Evolutionary conservation across 2,797 vertebrate species (phyloP).

Genomic region (Gambusia yucatana): DNA sequence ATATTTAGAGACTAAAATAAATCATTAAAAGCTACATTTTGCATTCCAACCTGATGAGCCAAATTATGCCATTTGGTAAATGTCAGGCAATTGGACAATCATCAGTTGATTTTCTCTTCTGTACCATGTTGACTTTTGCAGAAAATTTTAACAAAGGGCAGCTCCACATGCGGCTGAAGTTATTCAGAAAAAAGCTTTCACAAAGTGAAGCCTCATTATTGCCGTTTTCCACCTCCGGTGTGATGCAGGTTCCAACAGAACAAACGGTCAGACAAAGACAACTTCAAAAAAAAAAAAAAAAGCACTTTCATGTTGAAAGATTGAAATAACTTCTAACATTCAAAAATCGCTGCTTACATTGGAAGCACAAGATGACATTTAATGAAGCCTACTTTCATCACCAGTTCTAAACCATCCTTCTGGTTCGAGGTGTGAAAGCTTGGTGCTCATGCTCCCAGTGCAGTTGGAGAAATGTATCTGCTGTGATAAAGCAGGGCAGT

Average conservation of each 20-base stretch:
- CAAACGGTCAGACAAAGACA: not conserved
- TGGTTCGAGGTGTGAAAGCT: conserved; percentile 40
- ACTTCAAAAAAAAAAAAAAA: conserved; percentile 13
- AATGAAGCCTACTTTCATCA: conserved; percentile 24
- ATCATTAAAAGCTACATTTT: conserved; percentile 9
- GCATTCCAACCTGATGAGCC: conserved; percentile 18
- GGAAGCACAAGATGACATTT: conserved; percentile 17
- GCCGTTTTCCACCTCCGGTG: conserved; percentile 10
- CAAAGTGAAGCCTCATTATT: conserved; percentile 28
- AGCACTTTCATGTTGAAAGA: conserved; percentile 9
- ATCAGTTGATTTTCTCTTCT: conserved; percentile 49
- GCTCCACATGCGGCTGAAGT: conserved; percentile 48
- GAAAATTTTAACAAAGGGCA: conserved; percentile 58
- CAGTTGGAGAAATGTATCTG: conserved; percentile 29
- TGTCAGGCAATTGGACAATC: conserved; percentile 49
- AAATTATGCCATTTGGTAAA: conserved; percentile 59
- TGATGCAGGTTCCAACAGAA: conserved; percentile 2
- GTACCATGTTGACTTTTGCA: conserved; percentile 61
- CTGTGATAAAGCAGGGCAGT: conserved; percentile 34
- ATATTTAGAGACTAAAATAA: conserved; percentile 19
- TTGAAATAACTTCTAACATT: conserved; percentile 29
- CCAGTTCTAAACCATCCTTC: conserved; percentile 21
- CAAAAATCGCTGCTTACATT: not conserved
- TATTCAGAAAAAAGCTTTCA: conserved; percentile 20
- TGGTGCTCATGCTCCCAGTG: conserved; percentile 32